Evolutionary conservation across 2,888 invertebrate genomes (phyloP).

Genomic region (Harpalus rubripes): DNA sequence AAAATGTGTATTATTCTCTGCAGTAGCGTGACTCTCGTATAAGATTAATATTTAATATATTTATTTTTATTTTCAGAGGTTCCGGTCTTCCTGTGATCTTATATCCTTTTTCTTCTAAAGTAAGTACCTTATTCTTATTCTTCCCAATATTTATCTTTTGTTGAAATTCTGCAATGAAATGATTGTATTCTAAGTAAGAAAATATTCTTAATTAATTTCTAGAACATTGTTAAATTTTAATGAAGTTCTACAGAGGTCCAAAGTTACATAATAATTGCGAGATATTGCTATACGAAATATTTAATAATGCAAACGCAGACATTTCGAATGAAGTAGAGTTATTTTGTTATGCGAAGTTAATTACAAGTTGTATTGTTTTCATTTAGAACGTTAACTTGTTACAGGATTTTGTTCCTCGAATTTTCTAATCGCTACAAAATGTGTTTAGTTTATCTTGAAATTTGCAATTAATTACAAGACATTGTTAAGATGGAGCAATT

Average conservation of each 20-base stretch:
- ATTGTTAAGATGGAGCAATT: neutral
- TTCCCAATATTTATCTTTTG: constrained; percentile 73
- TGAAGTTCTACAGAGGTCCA: constrained; percentile 54
- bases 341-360: constrained; percentile 58
- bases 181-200: constrained; percentile 57
- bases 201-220: constrained; percentile 62
- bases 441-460: neutral
- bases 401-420: constrained; percentile 5
- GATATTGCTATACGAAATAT: constrained; percentile 64
- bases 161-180: constrained; percentile 72
- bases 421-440: constrained; percentile 41
- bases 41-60: too few species aligned
- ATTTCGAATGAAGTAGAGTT: constrained; percentile 48
- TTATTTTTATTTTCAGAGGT: neutral
- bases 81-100: neutral
- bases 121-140: constrained; percentile 20
- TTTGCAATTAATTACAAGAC: constrained; percentile 2
- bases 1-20: too few species aligned
- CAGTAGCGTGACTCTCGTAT: too few species aligned
- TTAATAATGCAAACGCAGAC: constrained; percentile 57
- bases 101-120: constrained; percentile 3
- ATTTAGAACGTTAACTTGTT: constrained; percentile 54
- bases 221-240: constrained; percentile 65
- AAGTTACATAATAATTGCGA: constrained; percentile 62
- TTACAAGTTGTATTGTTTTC: constrained; percentile 54